phyloP scores from a whole-genome alignment of 2,888 invertebrate species.

The Philaethria dido region DNA sequence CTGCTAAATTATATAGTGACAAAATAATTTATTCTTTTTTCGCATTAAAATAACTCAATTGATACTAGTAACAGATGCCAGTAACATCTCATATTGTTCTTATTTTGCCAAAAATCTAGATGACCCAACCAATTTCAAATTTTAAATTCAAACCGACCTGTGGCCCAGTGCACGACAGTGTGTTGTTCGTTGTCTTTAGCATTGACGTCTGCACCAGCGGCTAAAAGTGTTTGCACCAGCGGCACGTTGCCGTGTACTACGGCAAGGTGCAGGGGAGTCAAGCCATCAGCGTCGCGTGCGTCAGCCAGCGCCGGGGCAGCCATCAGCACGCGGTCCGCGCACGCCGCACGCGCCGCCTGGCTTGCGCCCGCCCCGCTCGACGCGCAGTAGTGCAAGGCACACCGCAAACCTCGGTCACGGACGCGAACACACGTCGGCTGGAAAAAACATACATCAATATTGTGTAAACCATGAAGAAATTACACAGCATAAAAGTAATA shows the following conservation, averaged over 20 bases:
- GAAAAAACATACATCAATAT: neutral
- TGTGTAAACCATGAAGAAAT: slow-evolving; percentile 8
- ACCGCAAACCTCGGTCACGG: slow-evolving; percentile 92
- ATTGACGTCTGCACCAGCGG: slow-evolving; percentile 94
- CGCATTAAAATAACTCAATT: neutral
- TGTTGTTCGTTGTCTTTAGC: slow-evolving; percentile 97
- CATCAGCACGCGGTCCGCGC: slow-evolving; percentile 93
- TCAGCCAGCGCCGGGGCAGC: slow-evolving; percentile 94
- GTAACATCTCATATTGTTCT: no score
- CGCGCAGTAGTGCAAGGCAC: slow-evolving; percentile 97
- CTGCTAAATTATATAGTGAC: neutral
- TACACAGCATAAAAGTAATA: neutral
- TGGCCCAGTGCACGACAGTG: slow-evolving; percentile 98
- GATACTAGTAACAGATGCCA: neutral
- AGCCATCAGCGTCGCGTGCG: slow-evolving; percentile 95
- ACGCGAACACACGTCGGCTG: slow-evolving; percentile 83
- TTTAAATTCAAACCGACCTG: slow-evolving; percentile 84
- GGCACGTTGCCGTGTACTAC: slow-evolving; percentile 96
- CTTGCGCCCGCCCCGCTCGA: slow-evolving; percentile 88
- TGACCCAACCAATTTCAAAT: neutral
- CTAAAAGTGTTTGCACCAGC: slow-evolving; percentile 92
- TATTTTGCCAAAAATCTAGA: neutral
- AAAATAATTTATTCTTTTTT: neutral
- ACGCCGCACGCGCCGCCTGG: slow-evolving; percentile 91
- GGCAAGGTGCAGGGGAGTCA: slow-evolving; percentile 97